phyloP scores from a whole-genome alignment of 1,140 invertebrate species.

The Drosophila pandora region DNA sequence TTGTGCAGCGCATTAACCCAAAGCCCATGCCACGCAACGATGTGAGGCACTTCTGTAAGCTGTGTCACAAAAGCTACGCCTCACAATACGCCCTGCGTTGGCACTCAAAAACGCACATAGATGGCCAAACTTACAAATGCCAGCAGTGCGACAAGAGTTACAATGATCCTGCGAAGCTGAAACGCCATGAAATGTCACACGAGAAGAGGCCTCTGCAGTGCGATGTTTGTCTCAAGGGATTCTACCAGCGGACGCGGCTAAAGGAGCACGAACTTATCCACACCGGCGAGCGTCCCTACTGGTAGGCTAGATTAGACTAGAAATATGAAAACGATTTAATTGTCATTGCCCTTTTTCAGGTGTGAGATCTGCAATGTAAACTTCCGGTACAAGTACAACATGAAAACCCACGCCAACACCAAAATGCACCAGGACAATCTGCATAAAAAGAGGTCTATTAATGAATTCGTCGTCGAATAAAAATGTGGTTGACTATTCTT shows the following conservation, averaged over 20 bases:
- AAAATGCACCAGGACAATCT: conserved; percentile 63
- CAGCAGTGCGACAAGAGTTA: conserved; percentile 55
- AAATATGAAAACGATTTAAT: too few relatives aligned
- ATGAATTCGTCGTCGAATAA: conserved; percentile 10
- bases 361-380: conserved; percentile 56
- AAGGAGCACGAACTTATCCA: conserved; percentile 61
- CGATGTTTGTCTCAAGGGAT: conserved; percentile 59
- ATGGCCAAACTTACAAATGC: conserved; percentile 45
- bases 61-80: conserved; percentile 58
- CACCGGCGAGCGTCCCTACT: conserved; percentile 61
- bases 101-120: conserved; percentile 51
- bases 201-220: conserved; percentile 64
- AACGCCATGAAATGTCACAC: conserved; percentile 57
- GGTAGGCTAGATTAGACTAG: background rate
- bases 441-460: background rate
- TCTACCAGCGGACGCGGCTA: conserved; percentile 45
- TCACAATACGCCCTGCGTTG: conserved; percentile 56
- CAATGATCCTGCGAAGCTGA: conserved; percentile 45
- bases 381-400: conserved; percentile 65
- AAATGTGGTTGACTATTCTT: background rate
- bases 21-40: conserved; percentile 19
- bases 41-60: conserved; percentile 40
- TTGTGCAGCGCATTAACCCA: conserved; percentile 47
- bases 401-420: conserved; percentile 54
- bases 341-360: conserved; percentile 13